phyloP scores from a whole-genome alignment of 2,797 vertebrate genomes.

The Labeo calbasu region DNA sequence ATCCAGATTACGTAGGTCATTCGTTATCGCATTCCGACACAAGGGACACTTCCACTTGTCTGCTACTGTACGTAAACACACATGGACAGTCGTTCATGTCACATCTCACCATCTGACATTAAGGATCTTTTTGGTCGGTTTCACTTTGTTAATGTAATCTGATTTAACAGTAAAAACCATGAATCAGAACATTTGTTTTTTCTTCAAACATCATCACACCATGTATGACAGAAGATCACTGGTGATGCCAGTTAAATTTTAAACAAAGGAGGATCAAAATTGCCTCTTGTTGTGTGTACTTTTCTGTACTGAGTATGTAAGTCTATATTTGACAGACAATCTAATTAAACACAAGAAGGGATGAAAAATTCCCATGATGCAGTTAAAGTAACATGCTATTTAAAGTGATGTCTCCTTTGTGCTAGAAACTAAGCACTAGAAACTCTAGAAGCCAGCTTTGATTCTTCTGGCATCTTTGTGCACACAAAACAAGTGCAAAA shows the following conservation, averaged over 20 bases:
- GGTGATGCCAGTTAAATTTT: not conserved
- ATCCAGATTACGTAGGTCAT: slow-evolving; percentile 32
- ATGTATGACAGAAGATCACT: not conserved
- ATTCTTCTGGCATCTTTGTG: not conserved
- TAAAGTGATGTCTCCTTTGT: not conserved
- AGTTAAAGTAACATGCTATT: slow-evolving; percentile 9
- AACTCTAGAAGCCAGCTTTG: not conserved
- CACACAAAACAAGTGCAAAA: not conserved
- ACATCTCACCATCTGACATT: not conserved
- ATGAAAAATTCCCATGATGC: not conserved
- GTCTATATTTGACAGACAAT: slow-evolving; percentile 11
- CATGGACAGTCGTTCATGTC: not conserved
- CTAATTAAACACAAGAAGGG: not conserved
- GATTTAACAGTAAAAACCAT: not conserved
- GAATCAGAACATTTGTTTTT: not conserved
- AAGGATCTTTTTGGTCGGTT: not conserved
- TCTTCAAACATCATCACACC: not conserved
- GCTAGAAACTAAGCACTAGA: not conserved
- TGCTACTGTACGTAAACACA: not conserved
- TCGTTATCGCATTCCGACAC: slow-evolving; percentile 17
- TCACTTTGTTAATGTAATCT: not conserved
- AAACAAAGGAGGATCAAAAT: not conserved
- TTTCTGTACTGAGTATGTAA: not conserved
- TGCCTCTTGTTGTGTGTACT: not conserved
- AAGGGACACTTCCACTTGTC: not conserved